Percentiles rank a stretch among this genome's conserved stretches.
Evolutionary conservation across 2,797 vertebrate species (phyloP).

Genomic region (Luscinia megarhynchos): DNA sequence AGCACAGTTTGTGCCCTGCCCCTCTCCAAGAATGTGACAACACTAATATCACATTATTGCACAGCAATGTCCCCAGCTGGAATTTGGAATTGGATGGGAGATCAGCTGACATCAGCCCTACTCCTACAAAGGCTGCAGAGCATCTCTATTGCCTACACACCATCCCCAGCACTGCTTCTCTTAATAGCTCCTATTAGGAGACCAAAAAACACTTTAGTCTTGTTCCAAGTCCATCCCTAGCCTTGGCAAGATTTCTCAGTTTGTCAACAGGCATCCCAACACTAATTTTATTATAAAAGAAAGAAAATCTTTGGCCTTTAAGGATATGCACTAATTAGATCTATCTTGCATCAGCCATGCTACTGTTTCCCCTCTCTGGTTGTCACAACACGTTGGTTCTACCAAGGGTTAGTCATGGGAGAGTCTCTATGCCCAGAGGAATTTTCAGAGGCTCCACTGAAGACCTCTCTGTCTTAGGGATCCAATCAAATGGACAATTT

Average conservation of each 20-base stretch:
- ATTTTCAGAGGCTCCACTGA: neutral
- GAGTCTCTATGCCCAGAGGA: neutral
- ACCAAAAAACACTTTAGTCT: neutral
- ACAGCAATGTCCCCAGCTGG: neutral
- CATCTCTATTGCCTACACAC: neutral
- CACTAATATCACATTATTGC: neutral
- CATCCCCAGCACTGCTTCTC: neutral
- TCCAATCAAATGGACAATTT: neutral
- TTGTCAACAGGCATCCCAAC: neutral
- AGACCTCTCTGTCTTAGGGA: neutral
- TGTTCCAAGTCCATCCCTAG: neutral
- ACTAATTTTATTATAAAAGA: neutral
- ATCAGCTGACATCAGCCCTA: neutral
- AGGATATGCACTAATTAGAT: neutral
- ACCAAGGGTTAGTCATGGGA: neutral
- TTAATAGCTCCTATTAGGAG: neutral
- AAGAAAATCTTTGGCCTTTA: neutral
- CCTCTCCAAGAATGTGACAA: conserved; percentile 8
- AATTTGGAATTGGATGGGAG: neutral
- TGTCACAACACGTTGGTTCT: neutral
- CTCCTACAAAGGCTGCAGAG: conserved; percentile 6
- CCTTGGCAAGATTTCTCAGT: neutral
- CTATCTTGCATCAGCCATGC: neutral
- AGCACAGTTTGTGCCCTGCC: neutral
- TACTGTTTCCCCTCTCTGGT: neutral